Evolutionary conservation across 1,140 invertebrate genomes (phyloP).

Genomic region (Scaptomyza montana): DNA sequence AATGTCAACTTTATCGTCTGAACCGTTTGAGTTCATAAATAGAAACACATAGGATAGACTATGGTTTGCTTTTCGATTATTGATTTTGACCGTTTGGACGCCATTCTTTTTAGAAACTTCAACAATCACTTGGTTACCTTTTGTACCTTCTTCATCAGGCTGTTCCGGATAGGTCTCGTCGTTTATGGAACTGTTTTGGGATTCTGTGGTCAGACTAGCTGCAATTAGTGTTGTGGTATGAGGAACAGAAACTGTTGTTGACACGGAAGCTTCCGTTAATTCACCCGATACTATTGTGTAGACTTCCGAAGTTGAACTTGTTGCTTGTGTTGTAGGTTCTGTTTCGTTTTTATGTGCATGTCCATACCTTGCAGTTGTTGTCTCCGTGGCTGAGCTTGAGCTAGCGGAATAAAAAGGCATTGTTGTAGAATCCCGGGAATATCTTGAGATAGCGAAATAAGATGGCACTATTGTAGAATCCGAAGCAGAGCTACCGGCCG

Average conservation of each 20-base stretch:
- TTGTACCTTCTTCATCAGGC: background rate
- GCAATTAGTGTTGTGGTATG: no score
- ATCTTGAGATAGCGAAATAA: no score
- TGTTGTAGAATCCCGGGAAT: no score
- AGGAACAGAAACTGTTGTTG: background rate
- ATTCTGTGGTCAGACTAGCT: no score
- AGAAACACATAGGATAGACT: conserved; percentile 4
- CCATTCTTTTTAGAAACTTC: background rate
- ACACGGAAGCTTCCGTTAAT: background rate
- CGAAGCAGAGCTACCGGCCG: no score
- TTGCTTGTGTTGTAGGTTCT: no score
- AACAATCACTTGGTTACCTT: background rate
- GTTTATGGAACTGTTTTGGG: background rate
- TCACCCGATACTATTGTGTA: background rate
- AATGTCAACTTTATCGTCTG: conserved; percentile 9
- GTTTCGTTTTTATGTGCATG: no score
- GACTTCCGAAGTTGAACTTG: no score
- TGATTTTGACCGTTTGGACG: conserved; percentile 7
- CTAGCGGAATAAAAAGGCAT: no score
- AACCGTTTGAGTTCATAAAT: background rate
- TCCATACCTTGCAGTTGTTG: no score
- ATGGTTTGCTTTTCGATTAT: conserved; percentile 1
- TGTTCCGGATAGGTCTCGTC: background rate
- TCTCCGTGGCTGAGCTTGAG: no score
- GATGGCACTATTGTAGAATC: no score